These are phyloP conservation scores for Sphaerodactylus townsendi DNA, from an alignment of 2,113 vertebrate species.

Conservation along the genomic window DNA sequence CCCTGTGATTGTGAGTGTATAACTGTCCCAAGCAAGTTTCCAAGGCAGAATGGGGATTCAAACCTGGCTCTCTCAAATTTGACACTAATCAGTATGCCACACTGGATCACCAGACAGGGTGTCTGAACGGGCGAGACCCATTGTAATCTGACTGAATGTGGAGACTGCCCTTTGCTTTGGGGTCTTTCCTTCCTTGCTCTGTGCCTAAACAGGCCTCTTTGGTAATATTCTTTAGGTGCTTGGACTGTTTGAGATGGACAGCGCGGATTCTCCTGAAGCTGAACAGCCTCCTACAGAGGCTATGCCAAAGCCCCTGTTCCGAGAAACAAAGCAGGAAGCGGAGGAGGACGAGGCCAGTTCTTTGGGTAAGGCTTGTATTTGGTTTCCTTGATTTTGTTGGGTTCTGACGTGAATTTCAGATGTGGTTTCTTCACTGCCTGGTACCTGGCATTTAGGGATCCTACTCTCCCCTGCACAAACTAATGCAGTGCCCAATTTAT, in stretches of 20 bases:
- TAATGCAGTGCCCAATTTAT: no score
- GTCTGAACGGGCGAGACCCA: no score
- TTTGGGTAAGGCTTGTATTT: background rate
- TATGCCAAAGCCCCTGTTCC: background rate
- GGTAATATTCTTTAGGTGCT: background rate
- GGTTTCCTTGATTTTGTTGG: background rate
- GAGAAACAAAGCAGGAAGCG: conserved; percentile 12
- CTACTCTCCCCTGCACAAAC: background rate
- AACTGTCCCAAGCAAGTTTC: no score
- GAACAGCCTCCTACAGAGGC: background rate
- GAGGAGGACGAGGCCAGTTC: conserved; percentile 10
- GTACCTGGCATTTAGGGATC: background rate
- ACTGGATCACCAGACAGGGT: no score
- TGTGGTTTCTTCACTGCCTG: background rate
- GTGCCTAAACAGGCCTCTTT: background rate
- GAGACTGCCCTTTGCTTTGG: no score
- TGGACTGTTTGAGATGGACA: conserved; percentile 24
- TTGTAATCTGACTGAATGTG: no score
- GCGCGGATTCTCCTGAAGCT: background rate
- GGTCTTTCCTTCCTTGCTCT: no score
- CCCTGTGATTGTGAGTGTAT: no score
- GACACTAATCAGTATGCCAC: no score
- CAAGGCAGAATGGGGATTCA: no score
- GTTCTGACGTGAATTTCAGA: background rate
- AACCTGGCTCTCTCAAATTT: no score